Evolutionary conservation across 2,113 vertebrate species (phyloP), one percentile per base, ranked within the genome.

Genomic region (Oreocharis arfaki): DNA sequence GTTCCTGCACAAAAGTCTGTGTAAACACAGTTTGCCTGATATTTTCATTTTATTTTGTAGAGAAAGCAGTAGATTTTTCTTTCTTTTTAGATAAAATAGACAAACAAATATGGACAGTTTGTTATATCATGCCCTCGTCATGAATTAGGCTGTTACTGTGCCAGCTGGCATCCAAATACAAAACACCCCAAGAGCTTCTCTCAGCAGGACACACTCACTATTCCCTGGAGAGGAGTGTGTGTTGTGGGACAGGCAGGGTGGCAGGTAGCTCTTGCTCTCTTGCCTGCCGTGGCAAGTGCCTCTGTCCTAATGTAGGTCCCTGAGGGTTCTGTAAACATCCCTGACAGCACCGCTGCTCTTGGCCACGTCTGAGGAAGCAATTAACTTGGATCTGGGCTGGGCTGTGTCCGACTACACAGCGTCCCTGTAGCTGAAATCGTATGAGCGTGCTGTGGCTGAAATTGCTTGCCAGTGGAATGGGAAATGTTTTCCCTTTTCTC

Each of bases 161-260:
- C n/a, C 49, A 75, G 42, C 56, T 84, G 78, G 19, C 1, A 6
- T 35, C 64, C 26, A 33, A 53, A 71, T 42, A 47, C 47, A 64
- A 13, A 84, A 8, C n/a, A 55, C 6, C n/a, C n/a, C 20, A 30
- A 47, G 69, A 68, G 61, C 37, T 61, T 90, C 44, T 87, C 21
- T 52, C 57, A n/a, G n/a, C n/a, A 60, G 74, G 57, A n/a, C 5
- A 4, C 0, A 1, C n/a, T 67, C 0, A 1, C 32, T 10, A 7
- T 27, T 89, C 32, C 42, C 57, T 1, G 2, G 44, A 16, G 63
- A 73, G 67, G 39, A 24, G 42, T 9, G 6, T 2, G 4, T 53
- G 37, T 1, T n/a, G 53, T 19, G 35, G 56, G 33, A 11, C 33
- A 47, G 61, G 33, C 47, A 71, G 61, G 35, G 52, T 32, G 18